Percentiles rank a stretch among this genome's conserved stretches.
Conservation (phyloP, 2,888 invertebrate species). For the Stenodera caucasica region DNA sequence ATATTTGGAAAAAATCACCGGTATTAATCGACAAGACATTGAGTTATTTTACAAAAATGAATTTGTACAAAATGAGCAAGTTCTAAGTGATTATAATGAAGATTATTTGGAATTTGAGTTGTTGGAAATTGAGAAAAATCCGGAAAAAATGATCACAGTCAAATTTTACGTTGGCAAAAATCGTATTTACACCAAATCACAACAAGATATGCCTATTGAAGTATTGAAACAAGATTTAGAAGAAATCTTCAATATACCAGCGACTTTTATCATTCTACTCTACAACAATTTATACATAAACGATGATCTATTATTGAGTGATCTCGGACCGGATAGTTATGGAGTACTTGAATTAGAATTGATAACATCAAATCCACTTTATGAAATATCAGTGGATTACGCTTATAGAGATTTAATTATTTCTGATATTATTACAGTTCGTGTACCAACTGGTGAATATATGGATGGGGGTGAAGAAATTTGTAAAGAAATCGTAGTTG, state of each 20-base stretch:
- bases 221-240: slow-evolving; percentile 65
- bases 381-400: slow-evolving; percentile 44
- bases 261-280: slow-evolving; percentile 57
- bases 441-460: slow-evolving; percentile 47
- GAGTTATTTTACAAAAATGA: too few species aligned
- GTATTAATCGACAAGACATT: too few species aligned
- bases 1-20: too few species aligned
- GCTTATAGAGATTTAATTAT: slow-evolving; percentile 48
- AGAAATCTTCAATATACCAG: slow-evolving; percentile 61
- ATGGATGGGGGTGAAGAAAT: slow-evolving; percentile 47
- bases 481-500: slow-evolving; percentile 59
- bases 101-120: too few species aligned
- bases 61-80: too few species aligned
- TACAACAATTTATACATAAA: slow-evolving; percentile 55
- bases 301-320: slow-evolving; percentile 31
- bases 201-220: slow-evolving; percentile 59
- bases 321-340: slow-evolving; percentile 34
- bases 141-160: slow-evolving; percentile 10
- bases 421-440: slow-evolving; percentile 62
- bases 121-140: neutral
- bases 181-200: slow-evolving; percentile 58
- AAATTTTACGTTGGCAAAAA: slow-evolving; percentile 15
- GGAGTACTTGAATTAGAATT: slow-evolving; percentile 35
- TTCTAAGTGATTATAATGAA: too few species aligned
- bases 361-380: slow-evolving; percentile 34